Evolutionary conservation across 2,113 vertebrate species (phyloP), one percentile per base, ranked within the genome.

Genomic region (Boulengeromyrus knoepffleri): DNA sequence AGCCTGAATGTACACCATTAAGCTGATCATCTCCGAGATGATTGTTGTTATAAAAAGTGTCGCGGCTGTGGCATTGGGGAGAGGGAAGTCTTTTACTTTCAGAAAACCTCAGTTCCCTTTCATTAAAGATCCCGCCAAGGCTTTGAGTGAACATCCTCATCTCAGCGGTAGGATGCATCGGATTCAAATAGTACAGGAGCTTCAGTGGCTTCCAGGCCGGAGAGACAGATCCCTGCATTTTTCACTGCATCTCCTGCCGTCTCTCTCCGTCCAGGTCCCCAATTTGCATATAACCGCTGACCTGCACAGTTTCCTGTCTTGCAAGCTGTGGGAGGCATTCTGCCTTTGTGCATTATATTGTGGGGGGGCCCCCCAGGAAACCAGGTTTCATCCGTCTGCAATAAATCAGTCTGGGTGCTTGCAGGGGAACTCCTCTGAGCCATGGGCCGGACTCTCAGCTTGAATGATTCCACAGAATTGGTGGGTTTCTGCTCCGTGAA

Each of bases 321-420:
- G 42, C 21, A 85, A 45, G 3, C 46, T 10, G 24, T 49, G 45
- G 45, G 45, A n/a, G 42, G 45, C 27, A 36, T 49, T 47, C 80
- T 24, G 47, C 49, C 47, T 15, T 50, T 31, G 24, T 52, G 85
- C 47, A 46, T 45, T 17, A 39, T 46, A 47, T 47, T 47, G 17
- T 8, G 42, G 42, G 42, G 56, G 56, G 6, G 0, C 36, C 74
- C 74, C 27, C 27, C 31, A 46, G 83, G 83, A 85, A 46, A 53
- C 47, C 85, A 87, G 49, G n/a, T 52, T 31, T 87, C 85, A 87
- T 87, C 31, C 7, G 27, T 86, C 85, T 49, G 46, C 85, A 86
- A 27, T 86, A 86, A 86, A 87, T 13, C 50, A 19, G 50, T 47
- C 49, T n/a, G 49, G 24, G 31, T 17, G 83, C 42, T 85, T 13